Base-by-base conservation (phyloP, 2,888 invertebrate species). In the Cerastis rubricosa region DNA sequence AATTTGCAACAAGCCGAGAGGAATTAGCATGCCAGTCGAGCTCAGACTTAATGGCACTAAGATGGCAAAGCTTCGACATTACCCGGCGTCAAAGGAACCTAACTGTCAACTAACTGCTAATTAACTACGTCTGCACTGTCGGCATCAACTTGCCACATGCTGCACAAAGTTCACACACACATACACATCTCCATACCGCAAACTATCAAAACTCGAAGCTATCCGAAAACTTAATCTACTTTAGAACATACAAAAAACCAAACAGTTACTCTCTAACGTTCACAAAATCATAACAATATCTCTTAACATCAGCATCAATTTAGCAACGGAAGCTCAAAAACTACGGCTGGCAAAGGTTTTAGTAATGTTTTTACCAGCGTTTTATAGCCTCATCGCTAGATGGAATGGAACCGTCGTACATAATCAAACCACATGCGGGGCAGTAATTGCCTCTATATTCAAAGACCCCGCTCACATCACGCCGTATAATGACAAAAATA, bases 401-500 rank as follows among this genome's bases (percentile, higher is more conserved):
- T 93, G 94, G 94, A 95, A 95, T 93, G 94, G 92, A 94, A 87
- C 91, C 94, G 90, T 92, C 94, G 94, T 94, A 94, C 96, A 96
- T 96, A 96, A 96, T 96, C 94, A 96, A 96, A 95, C 96, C 96
- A 96, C 96, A 96, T 96, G 96, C 96, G 93, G 96, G 89, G 96
- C 96, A 92, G 96, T 96, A 96, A 96, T 96, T 96, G 96, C 96
- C 95, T 96, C 95, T 91, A 94, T 94, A 96, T 96, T 96, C 96
- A 96, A 94, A 96, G 96, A 92, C 94, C 93, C 93, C 94, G 95
- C 95, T 96, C 96, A 95, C 96, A 96, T 96, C 96, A 95, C 95
- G 95, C 93, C 95, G 95, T 96, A 96, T 96, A 96, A 96, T 96
- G 96, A 96, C 96, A 96, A 96, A 96, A 96, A 96, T 96, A 96